Base-by-base conservation (phyloP, 92 coral and sea anemone species). In the Porites lobata region DNA sequence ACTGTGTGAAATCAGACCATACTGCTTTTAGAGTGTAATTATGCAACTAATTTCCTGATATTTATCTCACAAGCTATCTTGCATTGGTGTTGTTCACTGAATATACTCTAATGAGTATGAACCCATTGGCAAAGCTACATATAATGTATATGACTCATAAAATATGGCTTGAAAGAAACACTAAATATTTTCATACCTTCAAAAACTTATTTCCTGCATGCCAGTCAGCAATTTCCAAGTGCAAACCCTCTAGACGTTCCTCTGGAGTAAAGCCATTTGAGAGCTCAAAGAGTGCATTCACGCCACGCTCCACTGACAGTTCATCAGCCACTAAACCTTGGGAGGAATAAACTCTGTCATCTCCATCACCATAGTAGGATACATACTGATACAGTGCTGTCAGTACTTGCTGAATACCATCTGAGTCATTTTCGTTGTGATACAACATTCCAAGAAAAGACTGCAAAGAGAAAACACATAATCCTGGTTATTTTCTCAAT, bases 321-420 rank as follows among this genome's bases (percentile, higher is more conserved):
- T 92, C 93, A 70, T 92, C 95, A 68, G 93, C 93, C 17, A 80
- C 93, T 64, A 82, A 52, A 58, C 91, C 95, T 78, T 92, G 95
- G 13, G 86, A 59, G 18, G 81, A 65, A 81, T 74, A 89, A 38
- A 81, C 90, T 74, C 59, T 83, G 71, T 92, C 86, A 72, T 58
- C 90, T 21, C 79, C 85, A 52, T 75, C 57, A 50, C 92, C 86
- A 80, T 77, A 81, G 71, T 65, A 85, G 17, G 93, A 72, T 61
- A 86, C 91, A 82, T 85, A 92, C 19, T 85, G 63, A 80, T 85
- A 89, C 69, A 81, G 70, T 22, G 83, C 77, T 72, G 84, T 80
- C 50, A 84, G 83, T 11, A 89, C 92, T 74, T 81, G 90, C 83
- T 85, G 93, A 51, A 90, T 92, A n/a, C 95, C 93, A 86, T 90